Conservation (phyloP, 2,797 vertebrate genomes). For the Mus caroli region DNA sequence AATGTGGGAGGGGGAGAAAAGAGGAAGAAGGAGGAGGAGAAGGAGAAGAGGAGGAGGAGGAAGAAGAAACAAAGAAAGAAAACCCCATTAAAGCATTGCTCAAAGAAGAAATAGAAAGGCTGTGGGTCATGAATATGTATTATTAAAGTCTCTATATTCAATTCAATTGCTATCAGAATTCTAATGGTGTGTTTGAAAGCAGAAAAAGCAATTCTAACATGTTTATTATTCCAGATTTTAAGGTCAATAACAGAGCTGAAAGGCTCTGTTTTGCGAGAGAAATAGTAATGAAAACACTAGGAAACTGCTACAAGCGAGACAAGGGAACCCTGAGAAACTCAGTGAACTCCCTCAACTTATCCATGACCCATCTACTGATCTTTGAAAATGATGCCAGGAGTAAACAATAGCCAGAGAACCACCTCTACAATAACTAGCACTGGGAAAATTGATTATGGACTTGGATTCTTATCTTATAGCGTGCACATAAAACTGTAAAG, state of each 20-base stretch:
- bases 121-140: not conserved
- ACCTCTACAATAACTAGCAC: not conserved
- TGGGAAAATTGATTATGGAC: slow-evolving; percentile 1
- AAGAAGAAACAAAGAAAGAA: not conserved
- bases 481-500: slow-evolving; percentile 15
- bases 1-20: not conserved
- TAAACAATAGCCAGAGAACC: not conserved
- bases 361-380: not conserved
- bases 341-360: not conserved
- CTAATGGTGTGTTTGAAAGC: not conserved
- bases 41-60: not conserved
- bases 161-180: not conserved
- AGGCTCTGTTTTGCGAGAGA: not conserved
- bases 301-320: not conserved
- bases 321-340: not conserved
- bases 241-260: not conserved
- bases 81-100: not conserved
- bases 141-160: slow-evolving; percentile 30
- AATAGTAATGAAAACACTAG: not conserved
- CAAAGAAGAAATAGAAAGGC: not conserved
- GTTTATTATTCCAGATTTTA: not conserved
- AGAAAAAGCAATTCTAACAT: not conserved
- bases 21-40: not conserved
- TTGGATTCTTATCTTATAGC: not conserved
- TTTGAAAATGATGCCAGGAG: not conserved